Evolutionary conservation across 2,888 invertebrate species (phyloP).

Genomic region (Drosophila paranaensis): DNA sequence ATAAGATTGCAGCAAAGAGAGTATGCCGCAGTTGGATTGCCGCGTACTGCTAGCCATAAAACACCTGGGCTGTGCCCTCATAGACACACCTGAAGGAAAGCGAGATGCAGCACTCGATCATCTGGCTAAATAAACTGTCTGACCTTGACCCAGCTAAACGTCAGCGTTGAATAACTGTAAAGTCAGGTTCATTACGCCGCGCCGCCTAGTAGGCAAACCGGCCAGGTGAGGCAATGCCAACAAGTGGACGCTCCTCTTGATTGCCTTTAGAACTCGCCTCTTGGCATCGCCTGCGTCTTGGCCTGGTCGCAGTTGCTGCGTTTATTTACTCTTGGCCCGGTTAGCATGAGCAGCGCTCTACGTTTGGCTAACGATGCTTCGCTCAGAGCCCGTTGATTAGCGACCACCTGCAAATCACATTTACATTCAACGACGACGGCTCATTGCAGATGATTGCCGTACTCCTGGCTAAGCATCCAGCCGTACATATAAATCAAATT

Average conservation of each 20-base stretch:
- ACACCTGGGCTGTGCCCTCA: slow-evolving; percentile 28
- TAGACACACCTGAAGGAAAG: slow-evolving; percentile 39
- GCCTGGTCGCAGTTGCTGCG: slow-evolving; percentile 11
- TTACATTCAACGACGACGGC: slow-evolving; percentile 45
- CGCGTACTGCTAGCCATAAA: slow-evolving; percentile 8
- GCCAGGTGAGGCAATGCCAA: slow-evolving; percentile 14
- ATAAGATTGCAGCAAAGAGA: neutral
- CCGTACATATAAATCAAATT: slow-evolving; percentile 33
- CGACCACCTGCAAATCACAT: slow-evolving; percentile 75
- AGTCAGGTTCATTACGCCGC: slow-evolving; percentile 50
- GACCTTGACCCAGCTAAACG: slow-evolving; percentile 75
- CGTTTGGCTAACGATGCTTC: slow-evolving; percentile 48
- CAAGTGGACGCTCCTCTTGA: slow-evolving; percentile 26
- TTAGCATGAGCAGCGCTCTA: slow-evolving; percentile 53
- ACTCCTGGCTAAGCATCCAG: slow-evolving; percentile 4
- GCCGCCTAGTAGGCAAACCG: slow-evolving; percentile 31
- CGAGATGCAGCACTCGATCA: slow-evolving; percentile 31
- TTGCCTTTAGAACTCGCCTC: slow-evolving; percentile 24
- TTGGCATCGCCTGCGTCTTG: slow-evolving; percentile 36
- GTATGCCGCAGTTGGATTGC: slow-evolving; percentile 1
- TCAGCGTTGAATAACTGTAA: slow-evolving; percentile 50
- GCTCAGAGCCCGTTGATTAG: slow-evolving; percentile 69
- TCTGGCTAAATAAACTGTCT: slow-evolving; percentile 32
- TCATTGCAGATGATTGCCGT: slow-evolving; percentile 17
- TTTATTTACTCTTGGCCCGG: slow-evolving; percentile 65